Conservation (phyloP, 2,113 vertebrate species). For the Otocyon megalotis region DNA sequence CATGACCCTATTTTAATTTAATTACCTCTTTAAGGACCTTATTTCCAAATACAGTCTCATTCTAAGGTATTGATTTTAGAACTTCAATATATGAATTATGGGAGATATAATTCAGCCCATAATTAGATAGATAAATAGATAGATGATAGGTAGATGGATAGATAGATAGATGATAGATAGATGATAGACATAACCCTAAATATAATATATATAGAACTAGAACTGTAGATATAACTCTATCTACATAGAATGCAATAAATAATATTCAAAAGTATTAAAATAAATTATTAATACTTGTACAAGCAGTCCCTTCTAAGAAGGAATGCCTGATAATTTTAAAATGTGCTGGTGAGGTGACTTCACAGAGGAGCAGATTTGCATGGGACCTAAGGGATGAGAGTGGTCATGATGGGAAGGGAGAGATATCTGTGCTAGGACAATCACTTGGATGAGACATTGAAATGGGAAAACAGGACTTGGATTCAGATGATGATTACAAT, state of each 20-base stretch:
- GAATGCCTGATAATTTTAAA: neutral
- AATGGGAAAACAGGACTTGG: neutral
- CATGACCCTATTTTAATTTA: neutral
- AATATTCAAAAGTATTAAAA: neutral
- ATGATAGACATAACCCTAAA: neutral
- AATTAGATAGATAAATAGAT: no score
- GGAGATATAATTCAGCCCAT: neutral
- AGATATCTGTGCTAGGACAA: neutral
- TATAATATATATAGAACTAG: neutral
- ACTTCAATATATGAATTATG: neutral
- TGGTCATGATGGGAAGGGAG: no score
- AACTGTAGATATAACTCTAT: neutral
- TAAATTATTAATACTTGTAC: neutral
- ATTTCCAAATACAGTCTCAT: neutral
- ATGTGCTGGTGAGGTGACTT: neutral
- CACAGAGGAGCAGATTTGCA: neutral
- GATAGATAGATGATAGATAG: neutral
- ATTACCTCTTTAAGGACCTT: neutral
- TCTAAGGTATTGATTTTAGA: neutral
- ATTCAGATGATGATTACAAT: slow-evolving; percentile 4
- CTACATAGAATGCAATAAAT: neutral
- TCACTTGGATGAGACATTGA: neutral
- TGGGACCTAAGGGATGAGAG: neutral
- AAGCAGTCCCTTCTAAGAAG: neutral
- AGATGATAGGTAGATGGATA: no score